Conservation (phyloP, 2,888 invertebrate species). For the Pyralis farinalis region DNA sequence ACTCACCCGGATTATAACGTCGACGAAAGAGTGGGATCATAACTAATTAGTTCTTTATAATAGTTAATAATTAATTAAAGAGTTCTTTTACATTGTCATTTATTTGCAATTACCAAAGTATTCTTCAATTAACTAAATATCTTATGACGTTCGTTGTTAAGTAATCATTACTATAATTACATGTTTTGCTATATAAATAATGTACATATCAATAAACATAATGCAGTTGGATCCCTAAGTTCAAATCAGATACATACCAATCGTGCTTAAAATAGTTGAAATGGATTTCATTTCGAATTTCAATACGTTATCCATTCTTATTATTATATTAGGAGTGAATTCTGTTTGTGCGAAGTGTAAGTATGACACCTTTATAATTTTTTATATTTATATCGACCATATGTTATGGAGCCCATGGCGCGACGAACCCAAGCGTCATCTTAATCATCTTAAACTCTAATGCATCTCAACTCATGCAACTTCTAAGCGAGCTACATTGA, state of each 20-base stretch:
- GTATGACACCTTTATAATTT: background rate
- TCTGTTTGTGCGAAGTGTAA: background rate
- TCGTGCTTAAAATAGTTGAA: too few relatives aligned
- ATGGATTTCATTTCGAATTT: background rate
- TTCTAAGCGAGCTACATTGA: too few relatives aligned
- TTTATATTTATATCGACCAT: too few relatives aligned
- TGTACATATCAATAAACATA: background rate
- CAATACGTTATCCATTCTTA: background rate
- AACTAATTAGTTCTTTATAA: background rate
- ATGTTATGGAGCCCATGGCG: too few relatives aligned
- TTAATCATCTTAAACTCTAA: too few relatives aligned
- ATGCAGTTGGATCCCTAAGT: background rate
- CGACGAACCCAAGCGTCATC: too few relatives aligned
- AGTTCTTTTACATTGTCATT: background rate
- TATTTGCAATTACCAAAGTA: background rate
- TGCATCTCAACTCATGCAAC: too few relatives aligned
- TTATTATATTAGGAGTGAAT: background rate
- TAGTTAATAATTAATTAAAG: background rate
- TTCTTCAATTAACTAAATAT: background rate
- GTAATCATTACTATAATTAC: background rate
- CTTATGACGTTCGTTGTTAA: background rate
- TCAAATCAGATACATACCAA: too few relatives aligned
- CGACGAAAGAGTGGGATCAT: constrained; percentile 1
- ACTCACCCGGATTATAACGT: constrained; percentile 3
- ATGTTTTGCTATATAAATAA: background rate